These are phyloP conservation scores for Fistularia commersonii DNA, from an alignment of 2,797 vertebrate species.

Conservation along the genomic window DNA sequence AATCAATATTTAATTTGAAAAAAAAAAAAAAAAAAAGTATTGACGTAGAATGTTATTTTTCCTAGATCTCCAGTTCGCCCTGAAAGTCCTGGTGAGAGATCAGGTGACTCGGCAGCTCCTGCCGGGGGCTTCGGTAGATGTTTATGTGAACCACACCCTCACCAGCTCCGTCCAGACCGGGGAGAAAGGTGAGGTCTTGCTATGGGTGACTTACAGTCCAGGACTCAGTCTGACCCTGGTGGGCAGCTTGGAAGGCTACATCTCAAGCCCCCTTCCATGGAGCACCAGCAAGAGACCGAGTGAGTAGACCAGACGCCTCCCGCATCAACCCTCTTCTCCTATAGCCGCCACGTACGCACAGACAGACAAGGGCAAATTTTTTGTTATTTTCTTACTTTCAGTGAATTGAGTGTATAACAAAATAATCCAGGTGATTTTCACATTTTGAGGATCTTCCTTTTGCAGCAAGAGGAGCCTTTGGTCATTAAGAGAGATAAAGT, in stretches of 20 bases:
- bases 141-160: slow-evolving; percentile 86
- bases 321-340: no score
- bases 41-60: background rate
- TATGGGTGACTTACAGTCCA: slow-evolving; percentile 80
- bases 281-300: slow-evolving; percentile 86
- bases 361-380: no score
- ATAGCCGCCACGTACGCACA: no score
- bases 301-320: slow-evolving; percentile 55
- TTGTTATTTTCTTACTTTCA: no score
- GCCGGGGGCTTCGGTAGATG: slow-evolving; percentile 77
- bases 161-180: slow-evolving; percentile 77
- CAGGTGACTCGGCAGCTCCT: slow-evolving; percentile 83
- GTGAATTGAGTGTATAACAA: no score
- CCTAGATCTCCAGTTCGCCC: slow-evolving; percentile 78
- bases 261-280: slow-evolving; percentile 86
- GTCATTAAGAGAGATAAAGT: no score
- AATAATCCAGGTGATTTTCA: no score
- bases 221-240: slow-evolving; percentile 82
- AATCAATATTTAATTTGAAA: no score
- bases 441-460: no score
- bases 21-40: background rate
- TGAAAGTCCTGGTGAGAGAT: slow-evolving; percentile 91
- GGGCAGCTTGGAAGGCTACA: slow-evolving; percentile 85
- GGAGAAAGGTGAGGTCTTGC: slow-evolving; percentile 78
- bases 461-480: no score